Conservation (phyloP, 2,113 vertebrate species). For the Noctilio leporinus region DNA sequence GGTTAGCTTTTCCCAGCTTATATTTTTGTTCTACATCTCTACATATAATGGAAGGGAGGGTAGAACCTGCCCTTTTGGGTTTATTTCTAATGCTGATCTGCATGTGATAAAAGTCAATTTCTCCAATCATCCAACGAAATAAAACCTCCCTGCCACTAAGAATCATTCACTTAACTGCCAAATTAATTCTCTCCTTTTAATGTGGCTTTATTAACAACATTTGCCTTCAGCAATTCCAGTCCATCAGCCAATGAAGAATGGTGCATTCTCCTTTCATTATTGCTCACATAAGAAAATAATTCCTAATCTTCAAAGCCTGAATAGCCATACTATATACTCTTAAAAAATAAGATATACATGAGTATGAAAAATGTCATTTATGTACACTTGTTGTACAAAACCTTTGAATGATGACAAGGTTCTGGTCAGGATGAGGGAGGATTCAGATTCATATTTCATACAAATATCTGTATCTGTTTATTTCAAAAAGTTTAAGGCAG, state of each 20-base stretch:
- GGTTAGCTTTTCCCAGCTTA: slow-evolving; percentile 20
- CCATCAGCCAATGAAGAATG: slow-evolving; percentile 57
- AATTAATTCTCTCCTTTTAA: slow-evolving; percentile 59
- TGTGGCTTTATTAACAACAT: slow-evolving; percentile 54
- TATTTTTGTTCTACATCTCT: slow-evolving; percentile 24
- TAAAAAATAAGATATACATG: neutral
- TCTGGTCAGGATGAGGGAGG: neutral
- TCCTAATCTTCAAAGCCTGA: slow-evolving; percentile 52
- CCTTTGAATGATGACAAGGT: neutral
- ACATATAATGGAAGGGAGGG: too few relatives aligned
- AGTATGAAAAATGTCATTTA: slow-evolving; percentile 37
- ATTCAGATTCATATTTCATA: neutral
- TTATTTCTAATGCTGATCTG: slow-evolving; percentile 45
- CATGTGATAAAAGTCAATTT: slow-evolving; percentile 53
- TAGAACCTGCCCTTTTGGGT: neutral
- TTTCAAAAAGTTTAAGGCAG: neutral
- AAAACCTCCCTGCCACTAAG: slow-evolving; percentile 1
- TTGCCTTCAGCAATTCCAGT: slow-evolving; percentile 57
- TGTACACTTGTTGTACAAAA: slow-evolving; percentile 22
- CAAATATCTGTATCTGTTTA: neutral
- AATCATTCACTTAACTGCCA: slow-evolving; percentile 67
- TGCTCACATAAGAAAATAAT: slow-evolving; percentile 59
- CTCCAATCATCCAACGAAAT: slow-evolving; percentile 40
- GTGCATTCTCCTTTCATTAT: slow-evolving; percentile 45
- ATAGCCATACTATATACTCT: slow-evolving; percentile 35